These are phyloP conservation scores for Phalacrocorax brasilianus DNA, from an alignment of 2,113 vertebrate genomes.

Conservation along the genomic window DNA sequence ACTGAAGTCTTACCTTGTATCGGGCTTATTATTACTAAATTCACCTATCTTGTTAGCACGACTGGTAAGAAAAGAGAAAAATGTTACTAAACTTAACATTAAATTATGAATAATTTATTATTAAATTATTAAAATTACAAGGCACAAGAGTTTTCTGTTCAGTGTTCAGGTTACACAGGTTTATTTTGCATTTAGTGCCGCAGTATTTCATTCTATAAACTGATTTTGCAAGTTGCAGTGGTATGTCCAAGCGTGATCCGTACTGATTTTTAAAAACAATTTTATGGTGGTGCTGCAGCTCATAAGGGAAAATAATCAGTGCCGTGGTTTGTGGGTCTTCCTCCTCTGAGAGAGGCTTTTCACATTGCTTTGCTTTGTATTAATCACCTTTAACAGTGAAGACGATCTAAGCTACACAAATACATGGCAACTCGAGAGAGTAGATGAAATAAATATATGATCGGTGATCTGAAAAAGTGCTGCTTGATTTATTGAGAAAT, in stretches of 20 bases:
- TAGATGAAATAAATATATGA: constrained; percentile 46
- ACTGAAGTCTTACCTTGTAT: background rate
- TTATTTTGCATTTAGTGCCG: background rate
- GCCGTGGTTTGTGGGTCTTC: background rate
- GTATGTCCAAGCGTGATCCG: background rate
- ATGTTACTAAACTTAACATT: background rate
- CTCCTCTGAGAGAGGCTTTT: constrained; percentile 8
- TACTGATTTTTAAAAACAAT: background rate
- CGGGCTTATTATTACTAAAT: background rate
- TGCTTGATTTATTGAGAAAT: constrained; percentile 51
- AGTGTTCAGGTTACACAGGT: background rate
- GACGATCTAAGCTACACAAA: constrained; percentile 1
- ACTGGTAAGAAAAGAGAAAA: background rate
- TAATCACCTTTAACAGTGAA: constrained; percentile 26
- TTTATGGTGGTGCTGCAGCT: background rate
- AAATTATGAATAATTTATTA: too few species aligned
- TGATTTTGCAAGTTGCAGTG: background rate
- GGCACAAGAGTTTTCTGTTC: background rate
- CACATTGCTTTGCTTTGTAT: constrained; percentile 24
- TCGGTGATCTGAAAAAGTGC: constrained; percentile 34
- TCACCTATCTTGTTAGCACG: background rate
- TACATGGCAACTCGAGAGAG: background rate
- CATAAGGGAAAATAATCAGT: background rate
- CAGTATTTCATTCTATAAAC: background rate
- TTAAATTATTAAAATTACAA: background rate